Conservation (phyloP, 2,113 vertebrate genomes). For the Ceuthmochares aereus region DNA sequence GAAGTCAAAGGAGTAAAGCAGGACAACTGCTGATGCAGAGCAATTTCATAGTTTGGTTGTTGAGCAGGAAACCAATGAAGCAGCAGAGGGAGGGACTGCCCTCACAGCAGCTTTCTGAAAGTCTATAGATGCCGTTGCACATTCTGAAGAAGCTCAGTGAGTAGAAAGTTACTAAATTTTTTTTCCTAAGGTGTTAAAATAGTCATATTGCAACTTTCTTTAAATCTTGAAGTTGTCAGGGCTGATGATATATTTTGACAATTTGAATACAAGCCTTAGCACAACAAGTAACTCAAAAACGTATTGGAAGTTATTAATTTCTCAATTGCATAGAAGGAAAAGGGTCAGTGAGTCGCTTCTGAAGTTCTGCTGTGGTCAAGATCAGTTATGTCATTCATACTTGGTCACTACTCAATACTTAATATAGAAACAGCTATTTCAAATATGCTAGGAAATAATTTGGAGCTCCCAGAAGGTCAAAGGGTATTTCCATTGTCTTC, state of each 20-base stretch:
- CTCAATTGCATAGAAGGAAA: neutral
- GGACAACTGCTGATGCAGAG: neutral
- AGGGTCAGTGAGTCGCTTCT: neutral
- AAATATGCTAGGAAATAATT: neutral
- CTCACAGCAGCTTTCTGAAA: neutral
- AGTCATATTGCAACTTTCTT: neutral
- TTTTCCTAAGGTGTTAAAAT: neutral
- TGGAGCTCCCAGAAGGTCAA: neutral
- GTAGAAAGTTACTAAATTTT: neutral
- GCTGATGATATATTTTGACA: neutral
- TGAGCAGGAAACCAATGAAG: neutral
- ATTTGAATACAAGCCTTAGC: neutral
- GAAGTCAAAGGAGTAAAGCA: neutral
- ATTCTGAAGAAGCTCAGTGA: neutral
- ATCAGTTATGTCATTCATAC: neutral
- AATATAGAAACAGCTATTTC: neutral
- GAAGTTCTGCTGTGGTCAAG: neutral
- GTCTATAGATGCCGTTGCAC: neutral
- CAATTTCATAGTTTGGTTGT: neutral
- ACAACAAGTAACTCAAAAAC: neutral
- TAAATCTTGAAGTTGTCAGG: neutral
- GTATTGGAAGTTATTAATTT: neutral
- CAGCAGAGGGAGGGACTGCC: neutral
- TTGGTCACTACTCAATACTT: neutral
- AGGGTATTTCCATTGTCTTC: neutral